Evolutionary conservation across 2,113 vertebrate genomes (phyloP).

Genomic region (Lampris megalopsis): DNA sequence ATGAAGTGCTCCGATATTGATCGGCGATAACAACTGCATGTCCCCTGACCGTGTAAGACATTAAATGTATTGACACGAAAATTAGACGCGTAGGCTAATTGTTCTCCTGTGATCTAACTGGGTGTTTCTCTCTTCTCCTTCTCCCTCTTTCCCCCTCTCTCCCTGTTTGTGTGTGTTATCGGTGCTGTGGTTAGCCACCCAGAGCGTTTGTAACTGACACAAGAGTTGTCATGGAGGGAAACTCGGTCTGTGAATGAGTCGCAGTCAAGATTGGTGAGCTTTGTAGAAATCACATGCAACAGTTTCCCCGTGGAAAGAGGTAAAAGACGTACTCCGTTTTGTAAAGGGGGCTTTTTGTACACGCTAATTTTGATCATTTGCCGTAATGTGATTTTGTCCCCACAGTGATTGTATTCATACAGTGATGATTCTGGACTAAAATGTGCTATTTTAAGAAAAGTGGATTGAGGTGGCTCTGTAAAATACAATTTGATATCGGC

Average conservation of each 20-base stretch:
- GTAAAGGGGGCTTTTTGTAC: too few species aligned
- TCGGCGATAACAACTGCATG: slow-evolving; percentile 54
- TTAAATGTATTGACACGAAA: slow-evolving; percentile 61
- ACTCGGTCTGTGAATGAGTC: neutral
- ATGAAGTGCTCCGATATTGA: slow-evolving; percentile 69
- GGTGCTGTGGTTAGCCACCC: neutral
- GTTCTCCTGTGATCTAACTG: slow-evolving; percentile 51
- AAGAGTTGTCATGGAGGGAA: neutral
- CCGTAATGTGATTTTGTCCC: neutral
- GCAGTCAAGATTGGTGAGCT: neutral
- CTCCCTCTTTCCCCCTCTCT: neutral
- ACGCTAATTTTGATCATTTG: neutral
- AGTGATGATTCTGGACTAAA: neutral
- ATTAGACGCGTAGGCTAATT: slow-evolving; percentile 63
- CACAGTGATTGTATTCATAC: neutral
- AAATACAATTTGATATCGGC: neutral
- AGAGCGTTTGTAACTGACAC: neutral
- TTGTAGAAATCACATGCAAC: neutral
- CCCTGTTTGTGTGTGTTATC: too few species aligned
- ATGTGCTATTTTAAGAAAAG: neutral
- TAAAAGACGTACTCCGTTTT: too few species aligned
- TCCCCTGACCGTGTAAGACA: slow-evolving; percentile 56
- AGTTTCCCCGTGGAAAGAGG: too few species aligned
- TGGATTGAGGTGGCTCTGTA: neutral
- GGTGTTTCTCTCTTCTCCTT: neutral